These are phyloP conservation scores for Haplochromis vanheusdeni DNA, from an alignment of 2,113 vertebrate species.

Conservation along the genomic window DNA sequence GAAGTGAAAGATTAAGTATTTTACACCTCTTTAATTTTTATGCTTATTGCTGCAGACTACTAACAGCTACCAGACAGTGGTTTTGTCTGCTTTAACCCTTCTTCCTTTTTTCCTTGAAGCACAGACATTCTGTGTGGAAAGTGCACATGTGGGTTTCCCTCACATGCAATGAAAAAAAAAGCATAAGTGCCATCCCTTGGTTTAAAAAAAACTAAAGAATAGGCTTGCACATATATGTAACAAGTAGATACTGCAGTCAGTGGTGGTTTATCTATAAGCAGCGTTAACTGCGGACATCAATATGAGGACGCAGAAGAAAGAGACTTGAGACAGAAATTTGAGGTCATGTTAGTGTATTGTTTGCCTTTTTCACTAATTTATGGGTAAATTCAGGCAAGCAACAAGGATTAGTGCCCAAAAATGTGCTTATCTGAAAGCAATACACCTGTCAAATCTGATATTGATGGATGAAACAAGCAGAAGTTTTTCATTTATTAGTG, in stretches of 20 bases:
- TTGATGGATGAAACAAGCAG: neutral
- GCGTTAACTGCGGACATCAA: neutral
- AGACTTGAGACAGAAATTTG: neutral
- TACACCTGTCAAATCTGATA: neutral
- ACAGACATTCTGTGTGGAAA: neutral
- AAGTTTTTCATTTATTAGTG: neutral
- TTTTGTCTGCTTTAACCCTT: neutral
- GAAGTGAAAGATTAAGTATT: neutral
- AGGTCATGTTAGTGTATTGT: rapidly evolving
- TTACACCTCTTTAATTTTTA: neutral
- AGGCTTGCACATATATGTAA: neutral
- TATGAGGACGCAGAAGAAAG: neutral
- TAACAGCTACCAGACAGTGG: neutral
- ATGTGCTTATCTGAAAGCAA: neutral
- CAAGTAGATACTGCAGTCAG: neutral
- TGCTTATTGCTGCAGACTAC: neutral
- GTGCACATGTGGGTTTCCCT: neutral
- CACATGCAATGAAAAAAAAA: neutral
- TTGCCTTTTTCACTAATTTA: neutral
- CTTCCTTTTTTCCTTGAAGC: neutral
- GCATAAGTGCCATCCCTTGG: neutral
- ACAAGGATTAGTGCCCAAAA: neutral
- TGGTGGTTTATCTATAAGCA: neutral
- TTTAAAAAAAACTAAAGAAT: neutral
- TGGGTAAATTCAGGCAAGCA: too few species aligned